phyloP scores from a whole-genome alignment of 1,140 invertebrate genomes.

The Latrodectus geometricus region DNA sequence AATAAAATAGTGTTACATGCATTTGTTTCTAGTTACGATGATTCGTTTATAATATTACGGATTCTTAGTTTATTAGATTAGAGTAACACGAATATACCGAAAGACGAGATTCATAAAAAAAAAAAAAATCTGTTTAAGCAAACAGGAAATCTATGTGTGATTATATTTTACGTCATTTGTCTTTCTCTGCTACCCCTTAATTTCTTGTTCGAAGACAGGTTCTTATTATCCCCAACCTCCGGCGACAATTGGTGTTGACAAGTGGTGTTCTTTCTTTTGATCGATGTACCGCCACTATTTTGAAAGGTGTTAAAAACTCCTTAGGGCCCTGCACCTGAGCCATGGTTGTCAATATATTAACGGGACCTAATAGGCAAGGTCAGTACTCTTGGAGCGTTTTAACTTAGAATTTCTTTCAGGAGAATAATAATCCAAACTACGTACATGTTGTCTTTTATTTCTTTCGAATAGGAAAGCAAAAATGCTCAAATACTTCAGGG shows the following conservation, averaged over 20 bases:
- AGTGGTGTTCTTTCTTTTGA: not conserved
- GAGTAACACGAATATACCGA: no score
- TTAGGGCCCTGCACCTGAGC: not conserved
- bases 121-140: no score
- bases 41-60: no score
- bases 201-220: not conserved
- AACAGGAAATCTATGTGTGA: no score
- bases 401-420: not conserved
- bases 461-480: no score
- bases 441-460: no score
- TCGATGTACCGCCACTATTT: not conserved
- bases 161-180: not conserved
- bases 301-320: not conserved
- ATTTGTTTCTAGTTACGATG: no score
- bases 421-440: no score
- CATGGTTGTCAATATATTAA: not conserved
- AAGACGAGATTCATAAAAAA: no score
- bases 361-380: not conserved
- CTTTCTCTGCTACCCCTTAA: not conserved
- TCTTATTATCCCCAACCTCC: not conserved
- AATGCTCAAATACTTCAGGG: no score
- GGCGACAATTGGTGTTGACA: not conserved
- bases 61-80: no score
- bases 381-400: not conserved
- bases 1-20: no score